These are phyloP conservation scores for Petrocephalus sullivani DNA, from an alignment of 2,797 vertebrate genomes.

Conservation along the genomic window DNA sequence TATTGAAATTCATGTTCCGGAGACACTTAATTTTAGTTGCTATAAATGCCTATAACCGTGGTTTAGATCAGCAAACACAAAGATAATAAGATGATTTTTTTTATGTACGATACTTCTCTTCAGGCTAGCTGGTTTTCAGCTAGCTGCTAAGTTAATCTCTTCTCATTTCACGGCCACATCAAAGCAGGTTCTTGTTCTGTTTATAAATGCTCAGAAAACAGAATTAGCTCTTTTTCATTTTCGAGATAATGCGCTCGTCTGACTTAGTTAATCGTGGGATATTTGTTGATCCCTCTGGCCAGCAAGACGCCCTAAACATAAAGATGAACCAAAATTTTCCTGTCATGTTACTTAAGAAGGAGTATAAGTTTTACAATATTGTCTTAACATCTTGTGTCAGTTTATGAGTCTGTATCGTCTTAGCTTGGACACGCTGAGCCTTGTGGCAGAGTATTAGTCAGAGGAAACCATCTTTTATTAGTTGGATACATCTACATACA, in stretches of 20 bases:
- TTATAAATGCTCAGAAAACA: background rate
- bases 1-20: background rate
- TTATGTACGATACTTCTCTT: background rate
- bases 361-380: background rate
- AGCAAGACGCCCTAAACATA: background rate
- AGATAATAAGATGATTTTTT: background rate
- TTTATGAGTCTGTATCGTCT: background rate
- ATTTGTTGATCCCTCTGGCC: slow-evolving; percentile 1
- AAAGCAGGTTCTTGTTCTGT: background rate
- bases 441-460: background rate
- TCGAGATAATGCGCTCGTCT: background rate
- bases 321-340: background rate
- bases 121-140: background rate
- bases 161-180: background rate
- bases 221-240: background rate
- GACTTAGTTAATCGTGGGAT: background rate
- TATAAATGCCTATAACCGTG: background rate
- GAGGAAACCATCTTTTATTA: slow-evolving; percentile 1
- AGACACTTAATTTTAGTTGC: background rate
- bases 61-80: background rate
- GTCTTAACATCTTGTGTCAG: background rate
- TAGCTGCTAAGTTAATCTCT: background rate
- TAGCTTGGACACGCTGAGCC: background rate
- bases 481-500: slow-evolving; percentile 6
- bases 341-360: background rate